Conservation (phyloP, 2,113 vertebrate species). For the Ophthalmolycus amberensis region DNA sequence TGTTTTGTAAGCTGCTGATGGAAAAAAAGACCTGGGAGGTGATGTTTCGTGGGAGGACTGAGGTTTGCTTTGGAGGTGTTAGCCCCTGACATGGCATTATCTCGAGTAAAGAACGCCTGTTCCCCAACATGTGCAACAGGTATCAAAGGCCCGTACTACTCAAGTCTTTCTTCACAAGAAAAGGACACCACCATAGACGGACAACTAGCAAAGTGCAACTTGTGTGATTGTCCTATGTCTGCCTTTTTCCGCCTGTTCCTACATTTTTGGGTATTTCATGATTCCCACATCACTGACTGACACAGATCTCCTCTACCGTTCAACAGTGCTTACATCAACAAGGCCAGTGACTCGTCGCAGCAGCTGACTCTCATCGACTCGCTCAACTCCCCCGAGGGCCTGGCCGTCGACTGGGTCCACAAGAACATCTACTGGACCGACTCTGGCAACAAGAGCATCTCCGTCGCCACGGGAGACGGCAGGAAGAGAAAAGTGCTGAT, state of each 20-base stretch:
- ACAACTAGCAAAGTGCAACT: not conserved
- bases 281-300: not conserved
- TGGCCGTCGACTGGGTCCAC: conserved; percentile 97
- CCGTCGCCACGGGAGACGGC: conserved; percentile 92
- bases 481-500: conserved; percentile 91
- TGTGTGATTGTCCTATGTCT: conserved; percentile 1
- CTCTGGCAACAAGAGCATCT: conserved; percentile 96
- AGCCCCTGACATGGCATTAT: conserved; percentile 55
- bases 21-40: conserved; percentile 43
- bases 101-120: conserved; percentile 35
- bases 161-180: conserved; percentile 7
- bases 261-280: not conserved
- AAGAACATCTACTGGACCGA: conserved; percentile 99
- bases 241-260: not conserved
- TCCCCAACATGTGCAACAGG: conserved; percentile 1
- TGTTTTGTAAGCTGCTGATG: conserved; percentile 47
- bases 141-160: not conserved
- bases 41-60: conserved; percentile 20
- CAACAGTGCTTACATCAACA: conserved; percentile 93
- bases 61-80: conserved; percentile 46
- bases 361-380: conserved; percentile 92
- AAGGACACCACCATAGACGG: not conserved
- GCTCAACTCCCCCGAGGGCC: conserved; percentile 93
- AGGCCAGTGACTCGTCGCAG: conserved; percentile 90
- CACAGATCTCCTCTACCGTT: conserved; percentile 9